Conservation (phyloP, 2,888 invertebrate species). For the Acleris cristana region DNA sequence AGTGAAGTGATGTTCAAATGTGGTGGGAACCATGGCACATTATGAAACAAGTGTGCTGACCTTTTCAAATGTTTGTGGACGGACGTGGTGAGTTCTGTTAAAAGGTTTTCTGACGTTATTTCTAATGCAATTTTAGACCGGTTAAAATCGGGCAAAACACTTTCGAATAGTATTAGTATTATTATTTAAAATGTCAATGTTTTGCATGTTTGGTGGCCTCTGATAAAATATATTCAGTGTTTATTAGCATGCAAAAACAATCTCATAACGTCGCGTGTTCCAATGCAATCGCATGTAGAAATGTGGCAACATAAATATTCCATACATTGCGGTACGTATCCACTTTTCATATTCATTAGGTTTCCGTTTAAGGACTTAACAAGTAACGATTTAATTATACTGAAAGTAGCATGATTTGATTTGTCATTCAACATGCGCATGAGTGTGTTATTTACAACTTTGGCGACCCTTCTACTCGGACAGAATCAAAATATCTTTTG, state of each 20-base stretch:
- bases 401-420: slow-evolving; percentile 10
- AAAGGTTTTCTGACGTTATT: background rate
- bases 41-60: slow-evolving; percentile 64
- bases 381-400: slow-evolving; percentile 27
- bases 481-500: slow-evolving; percentile 30
- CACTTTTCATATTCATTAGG: slow-evolving; percentile 42
- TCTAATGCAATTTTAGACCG: background rate
- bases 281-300: slow-evolving; percentile 49
- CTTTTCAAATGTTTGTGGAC: slow-evolving; percentile 76
- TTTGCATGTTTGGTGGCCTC: background rate
- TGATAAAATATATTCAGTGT: background rate
- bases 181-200: background rate
- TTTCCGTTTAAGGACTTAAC: slow-evolving; percentile 40
- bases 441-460: slow-evolving; percentile 14
- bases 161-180: background rate
- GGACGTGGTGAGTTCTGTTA: slow-evolving; percentile 71
- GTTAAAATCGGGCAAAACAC: background rate
- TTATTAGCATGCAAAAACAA: slow-evolving; percentile 26
- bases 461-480: slow-evolving; percentile 11
- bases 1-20: slow-evolving; percentile 68
- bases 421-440: slow-evolving; percentile 6
- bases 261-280: slow-evolving; percentile 48
- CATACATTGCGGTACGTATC: slow-evolving; percentile 36
- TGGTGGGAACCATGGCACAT: slow-evolving; percentile 61
- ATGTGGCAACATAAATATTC: slow-evolving; percentile 41